Evolutionary conservation across 1,140 invertebrate genomes (phyloP), one percentile per base, ranked within the genome.

Genomic region (Gryllus bimaculatus): DNA sequence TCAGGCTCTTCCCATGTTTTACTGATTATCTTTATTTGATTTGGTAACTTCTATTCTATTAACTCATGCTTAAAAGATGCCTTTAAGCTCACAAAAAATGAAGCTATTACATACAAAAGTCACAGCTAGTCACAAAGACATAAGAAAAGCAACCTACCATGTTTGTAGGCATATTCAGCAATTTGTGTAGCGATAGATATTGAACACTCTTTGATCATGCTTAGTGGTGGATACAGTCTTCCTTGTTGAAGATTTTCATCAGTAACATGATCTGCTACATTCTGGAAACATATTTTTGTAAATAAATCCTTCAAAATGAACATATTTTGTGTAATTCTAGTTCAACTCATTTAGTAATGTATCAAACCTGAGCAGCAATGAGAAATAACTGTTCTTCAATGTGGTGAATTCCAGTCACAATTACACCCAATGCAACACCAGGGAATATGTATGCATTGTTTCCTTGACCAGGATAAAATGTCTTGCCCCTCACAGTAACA

Each of bases 361-460:
- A 48, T 82, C 79, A 84, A 84, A 93, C 92, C 88, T 93, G 89
- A 39, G 97, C 96, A 39, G 96, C 92, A 8, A 95, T 89, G 13
- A 99, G 88, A 89, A 99, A 98, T 47, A 94, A 89, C 81, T 96
- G 93, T 82, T 99, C 95, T 1, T 92, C 90, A 84, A 98, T 96
- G 81, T 91, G 93, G 82, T 92, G 89, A 84, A 97, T 93, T 77
- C 94, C 93, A 73, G 92, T 91, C 83, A 89, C 91, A 78, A 98
- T 92, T 48, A 94, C 92, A 75, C 93, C 97, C 8, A 98, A 88
- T 21, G 94, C 96, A 18, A 98, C 90, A 47, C 96, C 97, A 20
- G 97, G 97, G 89, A 98, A 98, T 82, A 98, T 97, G 86, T 98
- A 99, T 0, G 96, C 93, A 87, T 99, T 99, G 87, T 99, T 99